Base-by-base conservation (phyloP, 2,888 invertebrate species). In the Didymodactylos carnosus region DNA sequence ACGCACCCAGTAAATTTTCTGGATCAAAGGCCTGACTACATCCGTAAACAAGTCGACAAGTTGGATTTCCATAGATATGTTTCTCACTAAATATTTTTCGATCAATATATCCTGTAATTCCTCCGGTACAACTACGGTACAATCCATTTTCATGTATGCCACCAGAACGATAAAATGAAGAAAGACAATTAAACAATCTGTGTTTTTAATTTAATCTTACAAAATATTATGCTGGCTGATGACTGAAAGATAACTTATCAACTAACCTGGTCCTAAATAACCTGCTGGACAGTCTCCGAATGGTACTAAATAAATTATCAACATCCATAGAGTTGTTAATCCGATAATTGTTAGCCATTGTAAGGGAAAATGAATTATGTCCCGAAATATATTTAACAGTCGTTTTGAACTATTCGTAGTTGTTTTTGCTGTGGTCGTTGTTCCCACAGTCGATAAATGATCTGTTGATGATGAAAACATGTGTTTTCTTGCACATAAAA, bases 81-180 rank as follows among this genome's bases (percentile, higher is more conserved):
- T 86, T 83, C n/a, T 83, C 80, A 3, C 90, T 90, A 53, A 95
- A 86, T 76, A 94, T 81, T 72, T 87, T 77, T 11, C 87, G 85
- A 83, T 95, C 94, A 75, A 94, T 87, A 81, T 89, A 92, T 1
- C 92, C 91, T 0, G 91, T 88, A 0, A 91, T 90, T 8, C 95
- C 94, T 0, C 94, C 94, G 43, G 90, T 89, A 81, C 94, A 95
- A 73, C 89, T 86, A 0, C 84, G 76, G 73, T 81, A 79, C 1
- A 72, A 46, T 4, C 79, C 78, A 49, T 79, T 77, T 49, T 81
- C 79, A 79, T 91, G 90, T 74, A 88, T 86, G 8, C 94, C 95
- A 1, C 94, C 94, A 0, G 94, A 27, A 75, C n/a, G n/a, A n/a
- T n/a, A n/a, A n/a, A n/a, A n/a, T n/a, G n/a, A n/a, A n/a, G n/a